Conservation (phyloP, 1,140 invertebrate species). For the Euborellia annulipes region DNA sequence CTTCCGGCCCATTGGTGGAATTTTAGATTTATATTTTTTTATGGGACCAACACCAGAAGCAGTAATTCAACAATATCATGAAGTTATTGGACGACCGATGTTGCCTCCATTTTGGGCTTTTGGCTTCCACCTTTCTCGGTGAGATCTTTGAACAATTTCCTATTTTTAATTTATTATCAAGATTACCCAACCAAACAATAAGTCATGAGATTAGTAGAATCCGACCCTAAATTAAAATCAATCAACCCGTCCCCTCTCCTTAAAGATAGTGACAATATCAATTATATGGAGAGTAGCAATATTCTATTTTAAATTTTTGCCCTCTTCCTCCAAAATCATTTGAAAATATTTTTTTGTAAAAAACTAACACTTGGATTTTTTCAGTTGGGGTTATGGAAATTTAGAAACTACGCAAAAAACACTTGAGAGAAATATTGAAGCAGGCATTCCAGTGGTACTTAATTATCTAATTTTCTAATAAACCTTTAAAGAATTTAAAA, state of each 20-base stretch:
- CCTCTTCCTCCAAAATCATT: too few species aligned
- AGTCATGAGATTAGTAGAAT: too few species aligned
- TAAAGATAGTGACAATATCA: too few species aligned
- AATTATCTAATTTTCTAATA: background rate
- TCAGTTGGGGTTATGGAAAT: too few species aligned
- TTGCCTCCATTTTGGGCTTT: slow-evolving; percentile 79
- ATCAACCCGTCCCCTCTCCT: too few species aligned
- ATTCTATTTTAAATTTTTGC: too few species aligned
- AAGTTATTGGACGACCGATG: slow-evolving; percentile 56
- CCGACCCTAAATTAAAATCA: too few species aligned
- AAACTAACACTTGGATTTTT: too few species aligned
- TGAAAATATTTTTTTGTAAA: too few species aligned
- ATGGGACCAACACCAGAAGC: slow-evolving; percentile 52
- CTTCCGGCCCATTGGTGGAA: slow-evolving; percentile 56
- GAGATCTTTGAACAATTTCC: slow-evolving; percentile 2
- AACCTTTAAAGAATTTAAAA: too few species aligned
- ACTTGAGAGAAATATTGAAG: background rate
- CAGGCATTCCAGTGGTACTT: background rate
- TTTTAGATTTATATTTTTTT: slow-evolving; percentile 60
- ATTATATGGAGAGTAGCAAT: too few species aligned
- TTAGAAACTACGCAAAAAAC: background rate
- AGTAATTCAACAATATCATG: slow-evolving; percentile 58
- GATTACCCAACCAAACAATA: too few species aligned
- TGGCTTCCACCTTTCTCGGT: slow-evolving; percentile 73
- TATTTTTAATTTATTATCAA: background rate